Base-by-base conservation (phyloP, 1,140 invertebrate species). In the Pseudomyrmex pallidus region DNA sequence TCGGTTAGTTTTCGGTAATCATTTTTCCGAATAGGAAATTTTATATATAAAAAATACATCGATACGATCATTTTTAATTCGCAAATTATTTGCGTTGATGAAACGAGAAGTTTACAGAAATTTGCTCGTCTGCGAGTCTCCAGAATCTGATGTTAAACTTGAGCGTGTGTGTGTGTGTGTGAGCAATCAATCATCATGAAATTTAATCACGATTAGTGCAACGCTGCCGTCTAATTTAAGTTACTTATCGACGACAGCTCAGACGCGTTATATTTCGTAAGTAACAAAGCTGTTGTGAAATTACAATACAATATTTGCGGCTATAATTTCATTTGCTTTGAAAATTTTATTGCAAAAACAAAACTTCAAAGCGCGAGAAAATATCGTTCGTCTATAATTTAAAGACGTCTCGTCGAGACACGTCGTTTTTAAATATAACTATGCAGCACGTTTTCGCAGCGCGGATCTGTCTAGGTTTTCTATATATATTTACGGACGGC, bases 201-300 rank as follows among this genome's bases (percentile, higher is more conserved):
- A 74, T 74, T 74, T 74, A 74, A 74, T 74, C 22, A 64, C 62
- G 59, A 63, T 63, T 63, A 9, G 20, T 63, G 20, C 20, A 48
- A 35, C 20, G 44, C 46, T 74, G 72, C 44, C 50, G 20, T 74
- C 44, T 74, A 35, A 63, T 74, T 74, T 25, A 46, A 12, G 20
- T 74, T 61, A 61, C 15, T 74, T 74, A 74, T 63, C 56, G 15
- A 64, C 17, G 44, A 50, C 44, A 50, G 59, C 25, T 48, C 13
- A 62, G 13, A 70, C 13, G 9, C 52, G 1, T 54, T 52, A 52
- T 17, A 15, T 72, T 35, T 35, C 5, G 5, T 35, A 35, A 35
- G 5, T 7, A 35, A 35, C 35, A 35, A 35, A 35, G 35, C 35
- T 35, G 7, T 35, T 35, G 35, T 35, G 35, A 35, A 35, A 35